Conservation (phyloP, 1,140 invertebrate species). For the Nasonia giraulti region DNA sequence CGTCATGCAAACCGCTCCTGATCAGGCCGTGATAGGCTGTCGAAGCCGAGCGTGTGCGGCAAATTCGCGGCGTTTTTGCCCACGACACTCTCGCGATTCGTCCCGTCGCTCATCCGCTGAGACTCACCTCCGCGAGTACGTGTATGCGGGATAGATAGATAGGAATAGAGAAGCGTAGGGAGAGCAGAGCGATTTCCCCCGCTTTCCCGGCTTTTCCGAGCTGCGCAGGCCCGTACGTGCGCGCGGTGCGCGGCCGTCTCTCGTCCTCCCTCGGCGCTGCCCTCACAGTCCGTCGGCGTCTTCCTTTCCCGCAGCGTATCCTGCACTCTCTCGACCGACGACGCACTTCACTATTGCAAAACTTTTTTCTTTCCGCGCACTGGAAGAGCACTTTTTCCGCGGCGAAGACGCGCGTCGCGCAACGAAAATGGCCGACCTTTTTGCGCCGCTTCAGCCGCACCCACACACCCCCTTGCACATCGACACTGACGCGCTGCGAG, state of each 20-base stretch:
- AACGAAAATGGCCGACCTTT: conserved; percentile 45
- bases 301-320: conserved; percentile 42
- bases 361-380: no score
- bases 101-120: conserved; percentile 28
- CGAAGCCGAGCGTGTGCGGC: background rate
- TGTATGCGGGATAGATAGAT: background rate
- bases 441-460: background rate
- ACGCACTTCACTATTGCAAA: no score
- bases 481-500: background rate
- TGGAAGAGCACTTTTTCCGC: background rate
- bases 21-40: background rate
- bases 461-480: conserved; percentile 5
- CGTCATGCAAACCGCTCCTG: background rate
- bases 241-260: background rate
- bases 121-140: no score
- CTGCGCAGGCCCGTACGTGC: conserved; percentile 54
- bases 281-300: conserved; percentile 26
- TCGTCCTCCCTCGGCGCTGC: background rate
- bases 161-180: background rate
- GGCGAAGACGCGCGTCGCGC: background rate
- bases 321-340: background rate
- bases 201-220: conserved; percentile 56
- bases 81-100: background rate
- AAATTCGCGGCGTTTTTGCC: background rate
- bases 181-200: conserved; percentile 42